Percentiles rank a stretch among this genome's conserved stretches.
Evolutionary conservation across 2,797 vertebrate species (phyloP).

Genomic region (Emydoidea blandingii): DNA sequence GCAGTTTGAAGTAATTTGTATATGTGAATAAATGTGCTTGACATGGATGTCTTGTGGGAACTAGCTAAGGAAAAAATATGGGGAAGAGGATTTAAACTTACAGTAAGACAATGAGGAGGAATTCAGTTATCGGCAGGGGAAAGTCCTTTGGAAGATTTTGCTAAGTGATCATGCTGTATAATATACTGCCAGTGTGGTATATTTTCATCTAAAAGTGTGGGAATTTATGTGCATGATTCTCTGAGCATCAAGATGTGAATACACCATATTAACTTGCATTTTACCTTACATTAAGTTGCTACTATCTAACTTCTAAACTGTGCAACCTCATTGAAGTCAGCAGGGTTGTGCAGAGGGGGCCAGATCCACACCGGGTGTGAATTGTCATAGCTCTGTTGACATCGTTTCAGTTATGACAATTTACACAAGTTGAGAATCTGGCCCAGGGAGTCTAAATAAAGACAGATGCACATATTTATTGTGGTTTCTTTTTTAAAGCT

Average conservation of each 20-base stretch:
- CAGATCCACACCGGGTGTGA: background rate
- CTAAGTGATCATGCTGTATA: background rate
- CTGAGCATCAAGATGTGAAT: constrained; percentile 9
- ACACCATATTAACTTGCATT: background rate
- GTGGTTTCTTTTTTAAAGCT: background rate
- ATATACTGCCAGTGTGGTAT: background rate
- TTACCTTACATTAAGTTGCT: background rate
- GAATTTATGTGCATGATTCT: background rate
- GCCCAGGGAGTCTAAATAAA: background rate
- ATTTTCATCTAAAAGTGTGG: constrained; percentile 12
- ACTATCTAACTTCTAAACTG: background rate
- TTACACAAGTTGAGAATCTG: background rate
- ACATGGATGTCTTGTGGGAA: background rate
- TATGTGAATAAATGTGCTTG: constrained; percentile 50
- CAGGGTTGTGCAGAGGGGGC: constrained; percentile 1
- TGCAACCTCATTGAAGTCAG: background rate
- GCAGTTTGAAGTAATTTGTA: background rate
- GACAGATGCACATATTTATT: background rate
- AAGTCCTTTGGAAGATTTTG: background rate
- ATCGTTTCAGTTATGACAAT: background rate
- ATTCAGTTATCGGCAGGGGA: constrained; percentile 24
- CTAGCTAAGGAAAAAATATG: background rate
- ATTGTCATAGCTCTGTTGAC: constrained; percentile 14
- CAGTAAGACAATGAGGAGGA: background rate
- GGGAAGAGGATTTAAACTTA: background rate